Conservation (phyloP, 1,140 invertebrate genomes). For the Pachypeltis micranthus region DNA sequence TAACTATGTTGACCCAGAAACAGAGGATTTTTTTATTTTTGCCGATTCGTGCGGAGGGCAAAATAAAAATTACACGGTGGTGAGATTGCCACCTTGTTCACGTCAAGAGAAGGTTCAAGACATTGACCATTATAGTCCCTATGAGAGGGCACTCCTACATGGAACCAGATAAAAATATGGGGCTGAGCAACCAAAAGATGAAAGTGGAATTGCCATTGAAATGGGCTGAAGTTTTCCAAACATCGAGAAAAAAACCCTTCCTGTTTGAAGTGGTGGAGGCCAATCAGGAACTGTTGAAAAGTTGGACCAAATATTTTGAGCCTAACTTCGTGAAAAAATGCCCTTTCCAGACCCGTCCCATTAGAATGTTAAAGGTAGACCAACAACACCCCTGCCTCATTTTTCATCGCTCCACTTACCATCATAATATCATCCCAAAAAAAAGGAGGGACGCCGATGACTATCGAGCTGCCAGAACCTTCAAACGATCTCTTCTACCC, state of each 20-base stretch:
- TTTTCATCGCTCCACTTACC: conserved; percentile 5
- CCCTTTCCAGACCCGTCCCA: conserved; percentile 18
- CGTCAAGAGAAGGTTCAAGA: too few relatives aligned
- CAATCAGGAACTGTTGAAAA: conserved; percentile 15
- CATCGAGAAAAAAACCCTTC: background rate
- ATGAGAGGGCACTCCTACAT: too few relatives aligned
- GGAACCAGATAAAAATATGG: conserved; percentile 21
- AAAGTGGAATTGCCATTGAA: background rate
- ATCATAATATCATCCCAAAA: background rate
- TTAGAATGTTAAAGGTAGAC: conserved; percentile 18
- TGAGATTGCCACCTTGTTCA: conserved; percentile 16
- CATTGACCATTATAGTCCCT: too few relatives aligned
- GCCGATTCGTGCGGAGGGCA: too few relatives aligned
- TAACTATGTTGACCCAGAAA: too few relatives aligned
- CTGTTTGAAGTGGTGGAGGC: background rate
- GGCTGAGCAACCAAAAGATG: background rate
- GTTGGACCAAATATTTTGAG: conserved; percentile 17
- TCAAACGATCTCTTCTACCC: background rate
- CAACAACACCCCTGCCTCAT: conserved; percentile 15
- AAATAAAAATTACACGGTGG: background rate
- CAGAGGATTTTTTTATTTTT: too few relatives aligned
- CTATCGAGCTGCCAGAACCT: background rate
- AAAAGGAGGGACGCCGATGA: background rate
- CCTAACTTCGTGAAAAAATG: conserved; percentile 15
- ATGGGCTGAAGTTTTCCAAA: background rate